phyloP scores from a whole-genome alignment of 92 coral and sea anemone genomes.

The Parazoanthus atlanticus region DNA sequence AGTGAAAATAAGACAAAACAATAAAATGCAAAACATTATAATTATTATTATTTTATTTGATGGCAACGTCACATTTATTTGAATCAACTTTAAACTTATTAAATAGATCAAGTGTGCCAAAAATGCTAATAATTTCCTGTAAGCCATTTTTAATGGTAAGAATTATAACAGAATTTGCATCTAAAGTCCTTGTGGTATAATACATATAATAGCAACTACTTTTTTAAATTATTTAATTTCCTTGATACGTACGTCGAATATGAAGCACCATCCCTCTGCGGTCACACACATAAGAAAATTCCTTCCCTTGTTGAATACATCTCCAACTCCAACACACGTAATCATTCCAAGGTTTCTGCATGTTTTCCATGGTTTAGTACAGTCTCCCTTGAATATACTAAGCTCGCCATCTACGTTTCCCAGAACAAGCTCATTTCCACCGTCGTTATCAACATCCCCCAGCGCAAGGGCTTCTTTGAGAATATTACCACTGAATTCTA shows the following conservation, averaged over 20 bases:
- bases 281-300: slow-evolving; percentile 81
- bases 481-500: slow-evolving; percentile 85
- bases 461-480: slow-evolving; percentile 76
- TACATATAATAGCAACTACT: background rate
- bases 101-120: background rate
- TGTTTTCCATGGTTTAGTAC: slow-evolving; percentile 71
- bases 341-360: slow-evolving; percentile 83
- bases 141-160: no score
- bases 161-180: background rate
- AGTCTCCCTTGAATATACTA: slow-evolving; percentile 79
- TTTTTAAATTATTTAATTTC: background rate
- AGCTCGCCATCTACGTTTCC: slow-evolving; percentile 91
- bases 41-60: no score
- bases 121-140: background rate
- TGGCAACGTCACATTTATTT: no score
- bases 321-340: slow-evolving; percentile 91
- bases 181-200: background rate
- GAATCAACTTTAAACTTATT: no score
- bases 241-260: slow-evolving; percentile 70
- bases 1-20: no score
- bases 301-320: slow-evolving; percentile 72
- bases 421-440: slow-evolving; percentile 70
- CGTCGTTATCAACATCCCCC: slow-evolving; percentile 92
- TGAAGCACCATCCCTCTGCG: slow-evolving; percentile 94
- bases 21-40: no score